Conservation (phyloP, 2,888 invertebrate genomes). For the Tenodera sinensis region DNA sequence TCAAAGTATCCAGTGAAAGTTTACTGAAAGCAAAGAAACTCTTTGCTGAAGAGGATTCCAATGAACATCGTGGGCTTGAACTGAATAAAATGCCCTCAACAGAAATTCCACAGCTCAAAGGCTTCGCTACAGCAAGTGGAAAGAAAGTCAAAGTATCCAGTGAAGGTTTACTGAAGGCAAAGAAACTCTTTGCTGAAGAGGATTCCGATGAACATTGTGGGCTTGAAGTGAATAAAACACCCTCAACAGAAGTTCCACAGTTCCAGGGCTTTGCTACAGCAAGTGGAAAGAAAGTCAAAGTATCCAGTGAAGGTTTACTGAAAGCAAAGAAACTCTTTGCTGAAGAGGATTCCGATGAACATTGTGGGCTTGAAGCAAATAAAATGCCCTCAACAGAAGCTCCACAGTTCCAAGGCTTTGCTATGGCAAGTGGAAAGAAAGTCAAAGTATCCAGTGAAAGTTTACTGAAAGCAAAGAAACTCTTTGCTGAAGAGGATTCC, state of each 20-base stretch:
- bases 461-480: slow-evolving; percentile 41
- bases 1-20: slow-evolving; percentile 36
- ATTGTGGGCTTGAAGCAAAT: slow-evolving; percentile 29
- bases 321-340: slow-evolving; percentile 41
- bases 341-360: slow-evolving; percentile 30
- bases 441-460: slow-evolving; percentile 37
- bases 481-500: slow-evolving; percentile 41
- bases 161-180: slow-evolving; percentile 37
- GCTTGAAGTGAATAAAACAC: not conserved
- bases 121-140: slow-evolving; percentile 39
- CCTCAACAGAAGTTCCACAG: not conserved
- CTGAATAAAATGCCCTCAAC: not conserved
- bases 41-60: slow-evolving; percentile 7
- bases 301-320: slow-evolving; percentile 40
- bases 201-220: slow-evolving; percentile 27
- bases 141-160: slow-evolving; percentile 44
- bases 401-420: slow-evolving; percentile 30
- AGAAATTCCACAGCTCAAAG: not conserved
- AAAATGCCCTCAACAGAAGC: not conserved
- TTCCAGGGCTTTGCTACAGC: slow-evolving; percentile 35
- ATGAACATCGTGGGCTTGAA: slow-evolving; percentile 18
- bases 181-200: slow-evolving; percentile 30
- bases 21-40: slow-evolving; percentile 23
- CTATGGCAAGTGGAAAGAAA: slow-evolving; percentile 34
- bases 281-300: slow-evolving; percentile 43